A percentile compares a stretch with the other conserved stretches of the same genome.
Evolutionary conservation across 2,888 invertebrate genomes (phyloP).

Genomic region (Leucophora obtusa): DNA sequence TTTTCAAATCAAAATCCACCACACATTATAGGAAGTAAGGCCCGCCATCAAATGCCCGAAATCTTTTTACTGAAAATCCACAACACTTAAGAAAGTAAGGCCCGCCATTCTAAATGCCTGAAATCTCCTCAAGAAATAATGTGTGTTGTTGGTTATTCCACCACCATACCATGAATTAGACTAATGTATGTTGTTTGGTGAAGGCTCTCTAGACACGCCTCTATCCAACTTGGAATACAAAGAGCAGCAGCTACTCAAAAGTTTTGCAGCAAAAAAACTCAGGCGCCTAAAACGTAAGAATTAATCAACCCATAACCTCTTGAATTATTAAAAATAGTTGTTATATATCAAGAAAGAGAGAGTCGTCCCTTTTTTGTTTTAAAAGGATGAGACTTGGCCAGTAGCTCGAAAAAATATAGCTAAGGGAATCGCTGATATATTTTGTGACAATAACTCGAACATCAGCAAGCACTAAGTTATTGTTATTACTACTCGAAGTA

Average conservation of each 20-base stretch:
- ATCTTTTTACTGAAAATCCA: background rate
- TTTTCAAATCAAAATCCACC: constrained; percentile 10
- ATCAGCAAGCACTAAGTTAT: background rate
- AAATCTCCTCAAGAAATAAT: background rate
- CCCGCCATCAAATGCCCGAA: background rate
- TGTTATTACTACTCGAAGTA: background rate
- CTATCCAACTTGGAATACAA: background rate
- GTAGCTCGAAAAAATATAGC: constrained; percentile 56
- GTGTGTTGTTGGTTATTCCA: no score
- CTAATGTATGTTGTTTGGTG: background rate
- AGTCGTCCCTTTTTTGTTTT: constrained; percentile 23
- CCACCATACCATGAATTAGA: background rate
- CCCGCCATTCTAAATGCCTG: background rate
- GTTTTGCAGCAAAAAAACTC: background rate
- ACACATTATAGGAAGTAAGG: background rate
- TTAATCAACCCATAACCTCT: constrained; percentile 19
- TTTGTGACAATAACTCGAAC: constrained; percentile 47
- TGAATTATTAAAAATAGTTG: background rate
- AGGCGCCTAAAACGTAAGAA: background rate
- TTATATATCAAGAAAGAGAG: constrained; percentile 54
- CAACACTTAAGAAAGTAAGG: background rate
- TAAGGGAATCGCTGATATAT: constrained; percentile 64
- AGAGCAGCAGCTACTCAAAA: background rate
- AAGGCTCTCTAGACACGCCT: background rate
- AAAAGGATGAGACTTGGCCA: constrained; percentile 49